These are phyloP conservation scores for Meganola albula DNA, from an alignment of 2,888 invertebrate species.

Conservation along the genomic window DNA sequence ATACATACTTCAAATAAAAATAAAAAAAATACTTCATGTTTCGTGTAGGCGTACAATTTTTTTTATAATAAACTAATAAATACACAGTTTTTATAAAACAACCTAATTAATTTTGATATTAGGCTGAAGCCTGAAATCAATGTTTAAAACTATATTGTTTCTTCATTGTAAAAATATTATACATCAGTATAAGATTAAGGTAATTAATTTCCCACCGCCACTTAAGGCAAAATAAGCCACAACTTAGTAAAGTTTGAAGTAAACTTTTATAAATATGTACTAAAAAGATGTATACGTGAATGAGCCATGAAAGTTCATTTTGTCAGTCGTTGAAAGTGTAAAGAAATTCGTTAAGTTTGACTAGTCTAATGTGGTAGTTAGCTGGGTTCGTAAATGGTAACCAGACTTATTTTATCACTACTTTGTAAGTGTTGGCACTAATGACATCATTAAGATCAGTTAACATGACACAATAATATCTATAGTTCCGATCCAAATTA, in stretches of 20 bases:
- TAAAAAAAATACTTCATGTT: too few species aligned
- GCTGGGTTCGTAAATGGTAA: constrained; percentile 36
- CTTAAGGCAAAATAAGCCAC: neutral
- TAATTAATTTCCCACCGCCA: neutral
- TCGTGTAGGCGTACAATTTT: too few species aligned
- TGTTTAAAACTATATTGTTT: neutral
- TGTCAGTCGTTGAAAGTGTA: constrained; percentile 13
- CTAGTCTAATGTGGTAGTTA: constrained; percentile 34
- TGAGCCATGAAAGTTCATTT: constrained; percentile 13
- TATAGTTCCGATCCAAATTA: too few species aligned
- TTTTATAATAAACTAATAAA: too few species aligned
- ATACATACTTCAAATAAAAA: too few species aligned
- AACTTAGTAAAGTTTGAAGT: too few species aligned
- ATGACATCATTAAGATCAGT: too few species aligned
- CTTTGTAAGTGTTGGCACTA: too few species aligned
- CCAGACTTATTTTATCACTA: too few species aligned
- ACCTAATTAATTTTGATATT: neutral
- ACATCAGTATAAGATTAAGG: neutral
- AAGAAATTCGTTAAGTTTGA: constrained; percentile 30
- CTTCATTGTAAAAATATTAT: neutral
- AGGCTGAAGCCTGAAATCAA: too few species aligned
- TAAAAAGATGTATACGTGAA: constrained; percentile 9
- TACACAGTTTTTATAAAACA: constrained; percentile 6
- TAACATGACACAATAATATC: too few species aligned
- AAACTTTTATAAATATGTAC: constrained; percentile 10